Conservation (phyloP, 2,797 vertebrate species). For the Clarias platycephalus region DNA sequence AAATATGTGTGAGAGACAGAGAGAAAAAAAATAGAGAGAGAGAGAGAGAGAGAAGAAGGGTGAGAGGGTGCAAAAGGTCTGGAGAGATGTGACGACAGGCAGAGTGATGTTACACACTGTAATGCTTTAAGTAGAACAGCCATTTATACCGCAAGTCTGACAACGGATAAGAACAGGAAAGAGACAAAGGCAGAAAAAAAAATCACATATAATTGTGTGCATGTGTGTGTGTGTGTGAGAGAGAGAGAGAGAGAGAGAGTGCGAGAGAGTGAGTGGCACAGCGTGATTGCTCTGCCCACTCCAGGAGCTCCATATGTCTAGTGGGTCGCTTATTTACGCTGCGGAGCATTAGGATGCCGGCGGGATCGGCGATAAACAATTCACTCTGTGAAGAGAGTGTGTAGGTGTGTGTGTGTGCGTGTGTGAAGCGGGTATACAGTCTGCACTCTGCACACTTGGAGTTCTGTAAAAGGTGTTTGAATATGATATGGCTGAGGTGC, state of each 20-base stretch:
- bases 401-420: slow-evolving; percentile 18
- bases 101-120: slow-evolving; percentile 13
- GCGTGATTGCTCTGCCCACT: slow-evolving; percentile 39
- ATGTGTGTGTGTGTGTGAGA: not conserved
- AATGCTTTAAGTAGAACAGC: slow-evolving; percentile 34
- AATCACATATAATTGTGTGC: slow-evolving; percentile 15
- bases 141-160: slow-evolving; percentile 3
- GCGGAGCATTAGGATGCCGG: slow-evolving; percentile 39
- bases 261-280: slow-evolving; percentile 49
- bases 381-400: slow-evolving; percentile 20
- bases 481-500: not conserved
- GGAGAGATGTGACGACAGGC: slow-evolving; percentile 5
- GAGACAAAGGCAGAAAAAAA: slow-evolving; percentile 34
- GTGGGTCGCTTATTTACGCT: slow-evolving; percentile 45
- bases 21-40: not conserved
- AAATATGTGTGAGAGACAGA: not conserved
- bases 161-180: slow-evolving; percentile 3
- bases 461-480: slow-evolving; percentile 4
- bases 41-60: slow-evolving; percentile 2
- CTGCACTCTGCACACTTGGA: not conserved
- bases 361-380: slow-evolving; percentile 19
- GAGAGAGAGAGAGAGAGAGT: slow-evolving; percentile 34
- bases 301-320: slow-evolving; percentile 40
- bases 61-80: not conserved
- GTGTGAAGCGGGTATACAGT: not conserved